Base-by-base conservation (phyloP, 1,140 invertebrate species). In the Drosophila sucinea region DNA sequence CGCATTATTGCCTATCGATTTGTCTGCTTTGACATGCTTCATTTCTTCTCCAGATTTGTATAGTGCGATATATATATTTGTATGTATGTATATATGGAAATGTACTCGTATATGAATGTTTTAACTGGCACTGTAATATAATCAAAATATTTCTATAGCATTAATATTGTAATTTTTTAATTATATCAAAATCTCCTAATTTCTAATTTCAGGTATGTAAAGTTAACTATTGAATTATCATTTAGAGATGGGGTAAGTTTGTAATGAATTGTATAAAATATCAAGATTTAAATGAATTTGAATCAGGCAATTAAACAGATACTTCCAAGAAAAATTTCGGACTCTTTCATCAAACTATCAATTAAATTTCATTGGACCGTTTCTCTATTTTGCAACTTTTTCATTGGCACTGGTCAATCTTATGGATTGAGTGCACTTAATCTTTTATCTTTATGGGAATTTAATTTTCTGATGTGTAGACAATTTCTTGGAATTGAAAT, bases 1-100 rank as follows among this genome's bases (percentile, higher is more conserved):
- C 62, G 71, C 78, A 79, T 79, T 72, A 69, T 82, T 65, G 63
- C 56, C 66, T 55, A 86, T 80, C 68, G 44, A 65, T 63, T 51
- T 76, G 77, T 64, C 64, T 69, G 56, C 81, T 77, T 73, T 58
- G 47, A 67, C 67, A 65, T 67, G 57, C 61, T 58, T 32, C n/a
- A 17, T 72, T 63, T 64, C 35, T 38, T 70, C 41, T 33, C 23
- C n/a, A 55, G 35, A 62, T 30, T 67, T 17, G 32, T 61, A 61
- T 27, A 35, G 30, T 41, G 2, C 40, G 8, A 33, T 65, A 76
- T 61, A 27, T 58, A 29, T 10, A 47, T 27, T 35, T 44, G 57
- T 30, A 41, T 27, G 27, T 17, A 17, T 33, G 17, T 35, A 58
- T 61, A 55, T 32, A 56, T 58, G 27, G 64, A 25, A 44, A 41